phyloP scores from a whole-genome alignment of 1,140 invertebrate species.

The Cardiocondyla obscurior region DNA sequence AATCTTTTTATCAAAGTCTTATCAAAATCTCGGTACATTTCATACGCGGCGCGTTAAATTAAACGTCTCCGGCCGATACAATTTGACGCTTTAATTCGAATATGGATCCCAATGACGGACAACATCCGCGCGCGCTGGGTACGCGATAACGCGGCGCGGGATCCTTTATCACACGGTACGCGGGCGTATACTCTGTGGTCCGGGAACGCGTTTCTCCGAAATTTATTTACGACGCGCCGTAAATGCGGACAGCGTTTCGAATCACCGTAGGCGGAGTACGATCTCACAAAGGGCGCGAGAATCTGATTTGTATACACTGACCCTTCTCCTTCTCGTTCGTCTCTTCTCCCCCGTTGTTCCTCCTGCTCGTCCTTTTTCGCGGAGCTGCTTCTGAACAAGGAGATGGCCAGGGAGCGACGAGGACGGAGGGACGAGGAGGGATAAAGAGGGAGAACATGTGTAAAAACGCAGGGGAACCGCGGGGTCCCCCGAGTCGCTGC shows the following conservation, averaged over 20 bases:
- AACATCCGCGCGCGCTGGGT: not conserved
- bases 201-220: constrained; percentile 40
- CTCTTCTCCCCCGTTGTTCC: not conserved
- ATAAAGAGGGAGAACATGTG: constrained; percentile 61
- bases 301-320: constrained; percentile 76
- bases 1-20: not conserved
- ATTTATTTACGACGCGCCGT: constrained; percentile 61
- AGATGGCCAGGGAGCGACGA: constrained; percentile 35
- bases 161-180: not conserved
- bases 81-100: not conserved
- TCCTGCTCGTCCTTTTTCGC: constrained; percentile 36
- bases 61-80: not conserved
- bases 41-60: not conserved
- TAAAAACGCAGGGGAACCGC: constrained; percentile 77
- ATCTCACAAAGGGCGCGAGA: constrained; percentile 73
- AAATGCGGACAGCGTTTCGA: constrained; percentile 58
- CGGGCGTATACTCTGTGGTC: not conserved
- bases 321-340: not conserved
- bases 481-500: constrained; percentile 70
- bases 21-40: not conserved
- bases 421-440: not conserved
- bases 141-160: constrained; percentile 1
- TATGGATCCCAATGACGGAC: not conserved
- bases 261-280: constrained; percentile 69
- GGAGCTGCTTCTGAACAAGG: constrained; percentile 52